phyloP scores from a whole-genome alignment of 2,888 invertebrate genomes.

The Clanis bilineata region DNA sequence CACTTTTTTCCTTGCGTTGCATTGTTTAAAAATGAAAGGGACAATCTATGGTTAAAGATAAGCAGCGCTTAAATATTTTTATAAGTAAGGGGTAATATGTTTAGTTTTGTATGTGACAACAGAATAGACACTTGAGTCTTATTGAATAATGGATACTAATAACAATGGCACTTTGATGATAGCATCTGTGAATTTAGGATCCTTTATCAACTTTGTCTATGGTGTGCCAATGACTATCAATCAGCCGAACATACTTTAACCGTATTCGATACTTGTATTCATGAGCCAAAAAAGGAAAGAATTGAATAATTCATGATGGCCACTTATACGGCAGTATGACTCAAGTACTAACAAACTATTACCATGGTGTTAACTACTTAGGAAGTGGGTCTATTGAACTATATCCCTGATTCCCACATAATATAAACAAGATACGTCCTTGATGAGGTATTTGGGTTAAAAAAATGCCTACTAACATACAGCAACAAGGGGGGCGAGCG shows the following conservation, averaged over 20 bases:
- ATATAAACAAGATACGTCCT: slow-evolving; percentile 51
- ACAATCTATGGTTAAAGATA: too few species aligned
- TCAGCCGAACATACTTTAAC: neutral
- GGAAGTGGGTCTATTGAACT: slow-evolving; percentile 17
- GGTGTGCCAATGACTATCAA: neutral
- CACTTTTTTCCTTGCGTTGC: too few species aligned
- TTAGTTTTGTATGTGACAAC: too few species aligned
- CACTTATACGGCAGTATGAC: slow-evolving; percentile 2
- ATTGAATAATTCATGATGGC: slow-evolving; percentile 5
- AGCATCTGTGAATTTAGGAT: neutral
- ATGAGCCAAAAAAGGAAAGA: slow-evolving; percentile 2
- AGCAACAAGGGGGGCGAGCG: slow-evolving; percentile 52
- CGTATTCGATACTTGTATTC: slow-evolving; percentile 1
- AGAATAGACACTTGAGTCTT: too few species aligned
- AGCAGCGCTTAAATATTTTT: too few species aligned
- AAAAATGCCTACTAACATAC: slow-evolving; percentile 61
- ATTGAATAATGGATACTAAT: neutral
- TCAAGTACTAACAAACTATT: slow-evolving; percentile 1
- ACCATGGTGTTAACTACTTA: slow-evolving; percentile 1
- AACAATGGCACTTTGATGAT: neutral
- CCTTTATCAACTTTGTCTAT: neutral
- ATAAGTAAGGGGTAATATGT: too few species aligned
- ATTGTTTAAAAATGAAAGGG: too few species aligned
- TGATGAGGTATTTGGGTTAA: slow-evolving; percentile 72
- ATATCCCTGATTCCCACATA: slow-evolving; percentile 50